These are phyloP conservation scores for Catharus bicknelli DNA, from an alignment of 2,113 vertebrate species.

Conservation along the genomic window DNA sequence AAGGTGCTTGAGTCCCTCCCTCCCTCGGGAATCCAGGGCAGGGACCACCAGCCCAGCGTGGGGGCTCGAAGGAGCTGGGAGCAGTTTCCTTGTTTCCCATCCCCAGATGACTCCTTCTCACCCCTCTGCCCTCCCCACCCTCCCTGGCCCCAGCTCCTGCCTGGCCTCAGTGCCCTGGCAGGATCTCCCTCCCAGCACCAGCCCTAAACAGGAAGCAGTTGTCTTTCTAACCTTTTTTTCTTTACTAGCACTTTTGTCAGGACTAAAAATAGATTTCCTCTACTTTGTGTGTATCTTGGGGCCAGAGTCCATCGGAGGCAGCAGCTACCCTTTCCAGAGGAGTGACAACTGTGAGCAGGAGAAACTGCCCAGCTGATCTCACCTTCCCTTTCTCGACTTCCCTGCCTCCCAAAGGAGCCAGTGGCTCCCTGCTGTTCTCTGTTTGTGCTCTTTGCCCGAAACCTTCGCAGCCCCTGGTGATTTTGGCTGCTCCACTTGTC, in stretches of 20 bases:
- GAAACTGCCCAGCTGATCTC: background rate
- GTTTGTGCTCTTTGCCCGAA: background rate
- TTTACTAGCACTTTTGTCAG: background rate
- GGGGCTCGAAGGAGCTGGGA: background rate
- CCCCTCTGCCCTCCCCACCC: background rate
- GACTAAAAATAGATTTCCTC: constrained; percentile 33
- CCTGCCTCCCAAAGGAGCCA: background rate
- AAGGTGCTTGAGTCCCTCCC: background rate
- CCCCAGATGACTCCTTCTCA: background rate
- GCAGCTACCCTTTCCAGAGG: background rate
- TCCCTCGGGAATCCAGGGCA: background rate
- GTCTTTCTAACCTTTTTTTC: background rate
- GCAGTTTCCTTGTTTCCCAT: background rate
- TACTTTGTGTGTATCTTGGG: background rate
- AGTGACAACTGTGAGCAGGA: background rate
- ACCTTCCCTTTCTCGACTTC: background rate
- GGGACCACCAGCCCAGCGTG: fast-evolving
- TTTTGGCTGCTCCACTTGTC: background rate
- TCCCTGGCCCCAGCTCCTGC: background rate
- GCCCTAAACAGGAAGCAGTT: constrained; percentile 32
- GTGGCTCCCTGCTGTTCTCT: background rate
- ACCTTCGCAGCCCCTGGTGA: background rate
- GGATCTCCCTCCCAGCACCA: background rate
- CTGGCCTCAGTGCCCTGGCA: background rate
- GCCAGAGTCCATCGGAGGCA: background rate